Conservation (phyloP, 2,797 vertebrate species). For the Brachyrhaphis roseni region DNA sequence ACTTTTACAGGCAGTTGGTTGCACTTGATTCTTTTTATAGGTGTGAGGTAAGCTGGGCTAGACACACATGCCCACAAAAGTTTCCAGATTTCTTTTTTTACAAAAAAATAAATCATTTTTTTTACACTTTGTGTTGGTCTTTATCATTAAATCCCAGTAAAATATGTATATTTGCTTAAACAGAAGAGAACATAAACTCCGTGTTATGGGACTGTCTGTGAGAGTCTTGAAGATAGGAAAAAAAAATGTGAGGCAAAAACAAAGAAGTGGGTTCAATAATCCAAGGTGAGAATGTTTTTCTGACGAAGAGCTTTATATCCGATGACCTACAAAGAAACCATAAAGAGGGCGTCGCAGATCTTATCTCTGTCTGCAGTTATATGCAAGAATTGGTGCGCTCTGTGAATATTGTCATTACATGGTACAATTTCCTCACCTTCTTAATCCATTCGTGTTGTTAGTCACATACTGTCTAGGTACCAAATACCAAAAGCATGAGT, state of each 20-base stretch:
- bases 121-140: not conserved
- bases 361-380: slow-evolving; percentile 56
- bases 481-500: not conserved
- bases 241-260: not conserved
- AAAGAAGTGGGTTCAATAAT: not conserved
- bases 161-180: too few species aligned
- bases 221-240: not conserved
- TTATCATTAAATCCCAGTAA: not conserved
- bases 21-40: not conserved
- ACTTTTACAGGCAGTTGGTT: not conserved
- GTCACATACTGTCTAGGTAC: not conserved
- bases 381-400: slow-evolving; percentile 12
- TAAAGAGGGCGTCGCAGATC: slow-evolving; percentile 19
- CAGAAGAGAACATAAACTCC: not conserved
- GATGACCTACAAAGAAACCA: slow-evolving; percentile 13
- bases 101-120: not conserved
- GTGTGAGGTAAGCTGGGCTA: not conserved
- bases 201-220: not conserved
- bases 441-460: not conserved
- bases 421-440: slow-evolving; percentile 5
- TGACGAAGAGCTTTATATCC: slow-evolving; percentile 13
- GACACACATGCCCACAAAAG: not conserved
- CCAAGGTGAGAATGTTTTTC: not conserved
- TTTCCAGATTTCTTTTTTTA: not conserved
- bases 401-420: not conserved